Percentiles rank a stretch among this genome's conserved stretches.
These are phyloP conservation scores for Apostichopus leukothele DNA, from an alignment of 53 echinoderm and acorn worm genomes.

Conservation along the genomic window DNA sequence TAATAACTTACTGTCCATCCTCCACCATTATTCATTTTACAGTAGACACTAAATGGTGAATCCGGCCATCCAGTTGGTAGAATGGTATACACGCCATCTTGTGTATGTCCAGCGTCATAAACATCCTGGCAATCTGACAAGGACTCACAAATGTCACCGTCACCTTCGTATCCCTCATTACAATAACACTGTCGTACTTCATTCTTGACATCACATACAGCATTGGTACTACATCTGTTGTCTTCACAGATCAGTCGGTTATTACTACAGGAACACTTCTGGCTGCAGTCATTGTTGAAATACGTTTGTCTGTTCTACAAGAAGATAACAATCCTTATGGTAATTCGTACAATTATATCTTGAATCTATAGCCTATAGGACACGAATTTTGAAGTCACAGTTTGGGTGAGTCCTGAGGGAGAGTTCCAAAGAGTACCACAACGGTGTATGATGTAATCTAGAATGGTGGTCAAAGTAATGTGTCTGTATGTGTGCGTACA, in stretches of 20 bases:
- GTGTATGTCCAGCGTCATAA: neutral
- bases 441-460: too few relatives aligned
- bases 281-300: neutral
- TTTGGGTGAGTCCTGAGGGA: too few relatives aligned
- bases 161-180: neutral
- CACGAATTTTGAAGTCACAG: too few relatives aligned
- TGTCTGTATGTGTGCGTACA: too few relatives aligned
- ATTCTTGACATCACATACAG: neutral
- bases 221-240: neutral
- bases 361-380: too few relatives aligned
- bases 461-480: too few relatives aligned
- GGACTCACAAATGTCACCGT: neutral
- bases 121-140: neutral
- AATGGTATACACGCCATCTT: neutral
- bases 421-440: too few relatives aligned
- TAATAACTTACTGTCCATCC: conserved; percentile 6
- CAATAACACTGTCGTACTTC: conserved; percentile 4
- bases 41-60: neutral
- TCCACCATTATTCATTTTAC: neutral
- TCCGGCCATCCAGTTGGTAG: conserved; percentile 3
- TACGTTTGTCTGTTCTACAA: neutral
- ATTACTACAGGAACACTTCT: neutral
- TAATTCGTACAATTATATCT: too few relatives aligned
- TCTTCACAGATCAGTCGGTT: neutral
- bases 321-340: neutral